These are phyloP conservation scores for Pocillopora grandis DNA, from an alignment of 92 coral and sea anemone species.

Conservation along the genomic window DNA sequence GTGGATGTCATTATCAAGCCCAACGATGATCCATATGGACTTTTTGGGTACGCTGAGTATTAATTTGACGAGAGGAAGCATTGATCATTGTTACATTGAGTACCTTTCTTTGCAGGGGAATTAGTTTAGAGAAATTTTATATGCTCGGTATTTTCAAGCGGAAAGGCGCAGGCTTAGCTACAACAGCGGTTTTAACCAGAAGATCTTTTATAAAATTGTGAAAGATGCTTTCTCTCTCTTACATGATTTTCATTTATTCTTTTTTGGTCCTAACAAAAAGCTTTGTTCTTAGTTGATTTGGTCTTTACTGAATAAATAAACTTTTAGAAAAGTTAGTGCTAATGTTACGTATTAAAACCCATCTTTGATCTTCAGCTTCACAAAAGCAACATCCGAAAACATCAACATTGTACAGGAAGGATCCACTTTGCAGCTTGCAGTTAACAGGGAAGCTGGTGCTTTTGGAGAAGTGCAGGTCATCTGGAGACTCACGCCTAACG, in stretches of 20 bases:
- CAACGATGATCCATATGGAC: slow-evolving; percentile 87
- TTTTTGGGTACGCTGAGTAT: slow-evolving; percentile 74
- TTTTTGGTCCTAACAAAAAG: too few species aligned
- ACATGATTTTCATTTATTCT: too few species aligned
- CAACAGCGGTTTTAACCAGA: too few species aligned
- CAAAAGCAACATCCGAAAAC: slow-evolving; percentile 37
- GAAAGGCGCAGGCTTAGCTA: too few species aligned
- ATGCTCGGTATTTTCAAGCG: too few species aligned
- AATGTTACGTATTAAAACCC: neutral
- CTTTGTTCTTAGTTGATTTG: too few species aligned
- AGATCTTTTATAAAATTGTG: too few species aligned
- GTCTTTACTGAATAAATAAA: too few species aligned
- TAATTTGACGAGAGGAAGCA: neutral
- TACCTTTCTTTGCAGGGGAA: too few species aligned
- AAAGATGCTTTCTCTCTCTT: too few species aligned
- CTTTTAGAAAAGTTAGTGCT: too few species aligned
- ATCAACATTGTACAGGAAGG: slow-evolving; percentile 77
- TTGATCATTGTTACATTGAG: neutral
- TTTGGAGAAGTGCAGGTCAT: slow-evolving; percentile 67
- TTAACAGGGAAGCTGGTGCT: slow-evolving; percentile 70
- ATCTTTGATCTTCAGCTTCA: slow-evolving; percentile 45
- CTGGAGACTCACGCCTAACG: slow-evolving; percentile 64
- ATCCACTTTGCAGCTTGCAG: slow-evolving; percentile 65
- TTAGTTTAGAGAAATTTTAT: too few species aligned
- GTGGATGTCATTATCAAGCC: slow-evolving; percentile 80